Conservation (phyloP, 1,140 invertebrate species). For the Diorhabda sublineata region DNA sequence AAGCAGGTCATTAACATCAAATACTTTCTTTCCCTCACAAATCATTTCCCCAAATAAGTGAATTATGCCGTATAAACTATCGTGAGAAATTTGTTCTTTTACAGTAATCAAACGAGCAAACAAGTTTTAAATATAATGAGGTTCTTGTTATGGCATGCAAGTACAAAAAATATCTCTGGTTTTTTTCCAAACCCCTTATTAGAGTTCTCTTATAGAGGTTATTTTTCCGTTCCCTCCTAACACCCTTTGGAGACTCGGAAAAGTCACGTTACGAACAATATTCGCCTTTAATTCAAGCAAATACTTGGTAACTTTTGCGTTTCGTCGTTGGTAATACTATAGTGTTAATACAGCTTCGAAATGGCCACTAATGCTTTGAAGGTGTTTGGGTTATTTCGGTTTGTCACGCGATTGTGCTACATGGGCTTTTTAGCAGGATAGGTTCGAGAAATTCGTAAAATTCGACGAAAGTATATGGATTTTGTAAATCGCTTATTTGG, state of each 20-base stretch:
- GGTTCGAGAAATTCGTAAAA: too few species aligned
- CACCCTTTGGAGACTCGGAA: constrained; percentile 21
- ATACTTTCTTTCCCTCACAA: too few species aligned
- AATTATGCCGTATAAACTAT: too few species aligned
- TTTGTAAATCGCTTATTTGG: too few species aligned
- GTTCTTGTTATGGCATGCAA: constrained; percentile 24
- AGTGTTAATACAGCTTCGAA: constrained; percentile 47
- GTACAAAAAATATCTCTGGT: constrained; percentile 27
- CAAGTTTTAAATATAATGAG: constrained; percentile 14
- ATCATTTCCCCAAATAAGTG: too few species aligned
- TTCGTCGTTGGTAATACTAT: constrained; percentile 37
- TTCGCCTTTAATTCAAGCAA: constrained; percentile 12
- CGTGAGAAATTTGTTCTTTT: too few species aligned
- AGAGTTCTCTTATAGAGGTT: constrained; percentile 14
- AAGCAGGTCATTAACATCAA: too few species aligned
- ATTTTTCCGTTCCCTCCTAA: constrained; percentile 23
- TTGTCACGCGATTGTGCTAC: constrained; percentile 38
- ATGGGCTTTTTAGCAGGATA: constrained; percentile 4
- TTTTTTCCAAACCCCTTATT: constrained; percentile 17
- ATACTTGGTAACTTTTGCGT: constrained; percentile 22
- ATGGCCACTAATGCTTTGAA: constrained; percentile 45
- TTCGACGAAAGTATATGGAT: too few species aligned
- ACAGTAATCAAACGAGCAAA: constrained; percentile 7
- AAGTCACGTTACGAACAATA: constrained; percentile 11
- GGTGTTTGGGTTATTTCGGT: constrained; percentile 43